Percentiles rank a stretch among this genome's conserved stretches.
Evolutionary conservation across 2,888 invertebrate genomes (phyloP).

Genomic region (Micoletzkya japonica): DNA sequence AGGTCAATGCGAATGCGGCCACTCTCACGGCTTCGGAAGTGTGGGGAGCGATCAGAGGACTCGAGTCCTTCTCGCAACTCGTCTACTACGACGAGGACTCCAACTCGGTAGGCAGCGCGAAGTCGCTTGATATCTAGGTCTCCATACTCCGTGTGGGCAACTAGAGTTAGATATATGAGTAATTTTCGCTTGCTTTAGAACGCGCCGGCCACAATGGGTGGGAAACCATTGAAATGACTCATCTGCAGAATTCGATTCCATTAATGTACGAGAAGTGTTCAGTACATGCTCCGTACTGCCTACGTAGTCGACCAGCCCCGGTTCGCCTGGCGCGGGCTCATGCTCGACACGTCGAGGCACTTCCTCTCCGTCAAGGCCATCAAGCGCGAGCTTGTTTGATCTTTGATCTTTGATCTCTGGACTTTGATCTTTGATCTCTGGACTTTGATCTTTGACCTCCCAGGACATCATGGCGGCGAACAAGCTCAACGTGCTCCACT

Average conservation of each 20-base stretch:
- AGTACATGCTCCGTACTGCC: constrained; percentile 53
- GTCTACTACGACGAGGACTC: constrained; percentile 45
- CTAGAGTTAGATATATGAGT: too few relatives aligned
- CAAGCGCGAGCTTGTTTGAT: constrained; percentile 43
- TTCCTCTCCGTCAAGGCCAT: constrained; percentile 71
- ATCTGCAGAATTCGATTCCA: too few relatives aligned
- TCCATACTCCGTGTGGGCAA: too few relatives aligned
- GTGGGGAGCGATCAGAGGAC: constrained; percentile 72
- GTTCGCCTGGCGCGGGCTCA: constrained; percentile 80
- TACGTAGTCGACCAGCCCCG: constrained; percentile 77
- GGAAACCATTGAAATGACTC: too few relatives aligned
- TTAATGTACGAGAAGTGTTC: constrained; percentile 29
- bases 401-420: background rate
- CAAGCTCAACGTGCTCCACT: constrained; percentile 90
- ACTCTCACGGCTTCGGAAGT: constrained; percentile 48
- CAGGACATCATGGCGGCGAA: constrained; percentile 70
- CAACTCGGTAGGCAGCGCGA: constrained; percentile 33
- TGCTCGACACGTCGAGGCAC: constrained; percentile 86
- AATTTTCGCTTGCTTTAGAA: too few relatives aligned
- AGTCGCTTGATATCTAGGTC: too few relatives aligned
- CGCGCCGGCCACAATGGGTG: too few relatives aligned
- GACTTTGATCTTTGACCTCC: constrained; percentile 12
- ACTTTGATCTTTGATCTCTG: background rate
- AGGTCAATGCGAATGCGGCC: constrained; percentile 40
- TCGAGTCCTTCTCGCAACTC: constrained; percentile 86